phyloP scores from a whole-genome alignment of 2,797 vertebrate species.

The Amblyopsis hoosieri region DNA sequence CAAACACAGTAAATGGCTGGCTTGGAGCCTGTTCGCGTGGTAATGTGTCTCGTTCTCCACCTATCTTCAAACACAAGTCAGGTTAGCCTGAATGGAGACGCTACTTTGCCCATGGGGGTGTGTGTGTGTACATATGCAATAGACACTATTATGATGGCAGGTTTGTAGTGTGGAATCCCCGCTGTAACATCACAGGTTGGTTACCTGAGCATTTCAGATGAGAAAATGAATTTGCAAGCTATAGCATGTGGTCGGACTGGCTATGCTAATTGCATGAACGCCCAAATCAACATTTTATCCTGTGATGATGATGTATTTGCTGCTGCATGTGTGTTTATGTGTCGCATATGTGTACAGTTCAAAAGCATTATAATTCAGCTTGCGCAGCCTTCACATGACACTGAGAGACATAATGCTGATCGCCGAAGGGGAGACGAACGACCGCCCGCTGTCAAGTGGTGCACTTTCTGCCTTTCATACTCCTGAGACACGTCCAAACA shows the following conservation, averaged over 20 bases:
- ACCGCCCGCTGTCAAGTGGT: too few species aligned
- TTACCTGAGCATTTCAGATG: constrained; percentile 2
- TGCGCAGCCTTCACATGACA: constrained; percentile 9
- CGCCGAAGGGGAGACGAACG: background rate
- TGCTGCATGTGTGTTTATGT: constrained; percentile 10
- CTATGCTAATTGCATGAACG: constrained; percentile 24
- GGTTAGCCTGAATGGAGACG: background rate
- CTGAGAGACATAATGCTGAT: background rate
- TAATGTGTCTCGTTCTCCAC: too few species aligned
- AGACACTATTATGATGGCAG: background rate
- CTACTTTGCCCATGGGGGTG: background rate
- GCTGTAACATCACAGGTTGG: too few species aligned
- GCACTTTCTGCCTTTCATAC: too few species aligned
- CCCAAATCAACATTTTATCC: constrained; percentile 6
- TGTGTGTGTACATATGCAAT: background rate
- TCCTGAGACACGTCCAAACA: too few species aligned
- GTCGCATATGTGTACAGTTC: constrained; percentile 22
- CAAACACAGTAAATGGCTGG: too few species aligned
- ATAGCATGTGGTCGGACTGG: constrained; percentile 16
- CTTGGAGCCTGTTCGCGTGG: too few species aligned
- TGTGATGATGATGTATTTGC: constrained; percentile 33
- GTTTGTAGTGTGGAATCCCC: too few species aligned
- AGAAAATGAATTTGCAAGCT: constrained; percentile 4
- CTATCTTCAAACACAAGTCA: background rate
- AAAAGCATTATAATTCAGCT: constrained; percentile 15